Conservation (phyloP, 2,113 vertebrate species). For the Actenoides lindsayi region DNA sequence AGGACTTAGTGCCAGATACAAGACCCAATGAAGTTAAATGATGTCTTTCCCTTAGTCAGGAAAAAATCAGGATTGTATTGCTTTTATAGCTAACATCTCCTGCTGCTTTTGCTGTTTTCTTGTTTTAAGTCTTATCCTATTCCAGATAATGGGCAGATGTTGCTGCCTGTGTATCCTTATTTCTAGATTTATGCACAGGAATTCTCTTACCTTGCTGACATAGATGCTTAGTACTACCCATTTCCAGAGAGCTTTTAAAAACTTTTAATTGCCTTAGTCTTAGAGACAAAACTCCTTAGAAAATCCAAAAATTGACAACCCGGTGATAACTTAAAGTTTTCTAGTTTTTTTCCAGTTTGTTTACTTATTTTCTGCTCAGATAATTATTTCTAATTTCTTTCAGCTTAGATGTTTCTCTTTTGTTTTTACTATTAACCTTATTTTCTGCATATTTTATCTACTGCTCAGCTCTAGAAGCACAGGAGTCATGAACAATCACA, state of each 20-base stretch:
- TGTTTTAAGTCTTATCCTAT: not conserved
- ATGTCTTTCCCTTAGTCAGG: conserved; percentile 70
- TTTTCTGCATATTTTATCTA: not conserved
- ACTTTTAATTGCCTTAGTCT: conserved; percentile 20
- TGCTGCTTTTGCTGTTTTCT: conserved; percentile 19
- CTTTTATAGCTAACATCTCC: conserved; percentile 55
- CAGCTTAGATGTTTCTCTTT: not conserved
- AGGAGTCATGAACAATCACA: not conserved
- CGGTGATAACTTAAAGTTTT: not conserved
- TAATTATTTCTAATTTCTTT: not conserved
- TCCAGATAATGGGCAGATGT: conserved; percentile 57
- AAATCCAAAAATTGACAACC: not conserved
- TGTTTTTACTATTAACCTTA: not conserved
- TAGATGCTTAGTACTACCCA: not conserved
- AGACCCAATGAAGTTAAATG: conserved; percentile 60
- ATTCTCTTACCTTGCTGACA: conserved; percentile 19
- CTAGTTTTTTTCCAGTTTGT: not conserved
- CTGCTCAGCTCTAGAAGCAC: not conserved
- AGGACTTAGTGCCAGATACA: conserved; percentile 43
- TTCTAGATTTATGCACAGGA: conserved; percentile 49
- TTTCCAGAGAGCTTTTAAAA: conserved; percentile 2
- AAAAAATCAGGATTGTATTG: conserved; percentile 33
- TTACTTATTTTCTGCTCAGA: not conserved
- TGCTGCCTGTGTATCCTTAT: conserved; percentile 43
- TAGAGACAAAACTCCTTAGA: not conserved